Evolutionary conservation across 30 jellyfish, hydroid and myxozoan genomes (phyloP).

Genomic region (Turritopsis rubra): DNA sequence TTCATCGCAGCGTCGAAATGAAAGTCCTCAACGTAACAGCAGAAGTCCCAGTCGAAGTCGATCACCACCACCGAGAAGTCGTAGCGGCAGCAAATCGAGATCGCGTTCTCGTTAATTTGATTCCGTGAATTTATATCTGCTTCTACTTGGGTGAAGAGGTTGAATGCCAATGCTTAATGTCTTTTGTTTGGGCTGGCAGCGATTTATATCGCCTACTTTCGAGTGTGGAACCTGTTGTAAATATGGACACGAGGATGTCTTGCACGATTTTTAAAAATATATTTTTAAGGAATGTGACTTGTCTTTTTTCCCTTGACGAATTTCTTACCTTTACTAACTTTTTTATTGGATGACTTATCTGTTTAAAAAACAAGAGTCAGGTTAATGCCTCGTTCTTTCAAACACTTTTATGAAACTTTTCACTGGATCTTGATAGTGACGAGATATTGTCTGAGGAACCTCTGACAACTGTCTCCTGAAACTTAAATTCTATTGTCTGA

Average conservation of each 20-base stretch:
- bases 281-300: neutral
- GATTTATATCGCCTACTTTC: neutral
- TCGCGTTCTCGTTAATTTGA: neutral
- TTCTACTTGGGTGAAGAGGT: neutral
- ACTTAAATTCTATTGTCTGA: no score
- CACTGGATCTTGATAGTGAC: no score
- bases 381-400: no score
- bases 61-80: neutral
- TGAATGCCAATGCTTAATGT: neutral
- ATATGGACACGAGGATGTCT: neutral
- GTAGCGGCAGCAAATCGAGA: neutral
- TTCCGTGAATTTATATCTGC: neutral
- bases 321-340: no score
- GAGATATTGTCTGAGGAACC: no score
- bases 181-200: neutral
- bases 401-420: no score
- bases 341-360: no score
- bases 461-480: no score
- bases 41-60: constrained; percentile 6
- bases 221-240: neutral
- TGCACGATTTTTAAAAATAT: neutral
- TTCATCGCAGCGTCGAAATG: neutral
- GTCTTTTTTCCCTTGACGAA: neutral
- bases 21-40: constrained; percentile 4
- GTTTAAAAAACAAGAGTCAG: no score